These are phyloP conservation scores for Phrynocephalus guinanensis DNA, from an alignment of 2,797 vertebrate genomes.

Conservation along the genomic window DNA sequence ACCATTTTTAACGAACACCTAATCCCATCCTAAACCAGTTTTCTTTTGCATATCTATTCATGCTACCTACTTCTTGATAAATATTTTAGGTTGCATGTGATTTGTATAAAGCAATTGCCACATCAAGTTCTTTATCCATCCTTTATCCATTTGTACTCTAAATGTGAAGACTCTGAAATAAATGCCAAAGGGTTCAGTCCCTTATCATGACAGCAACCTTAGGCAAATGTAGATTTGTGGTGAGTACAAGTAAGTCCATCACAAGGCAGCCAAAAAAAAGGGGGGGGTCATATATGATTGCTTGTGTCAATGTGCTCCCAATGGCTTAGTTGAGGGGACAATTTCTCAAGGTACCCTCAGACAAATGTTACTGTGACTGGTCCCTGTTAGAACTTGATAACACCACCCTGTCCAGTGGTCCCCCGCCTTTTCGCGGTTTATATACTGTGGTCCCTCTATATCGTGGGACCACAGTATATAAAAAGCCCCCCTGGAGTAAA, in stretches of 20 bases:
- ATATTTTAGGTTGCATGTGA: accelerated
- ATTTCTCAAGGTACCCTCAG: too few species aligned
- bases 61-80: background rate
- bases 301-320: too few species aligned
- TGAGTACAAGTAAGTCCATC: background rate
- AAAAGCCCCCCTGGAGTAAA: too few species aligned
- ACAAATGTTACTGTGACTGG: too few species aligned
- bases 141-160: conserved; percentile 27
- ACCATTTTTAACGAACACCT: conserved; percentile 14
- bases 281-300: too few species aligned
- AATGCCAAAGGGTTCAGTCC: conserved; percentile 10
- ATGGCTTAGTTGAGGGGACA: too few species aligned
- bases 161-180: conserved; percentile 20
- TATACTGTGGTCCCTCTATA: too few species aligned
- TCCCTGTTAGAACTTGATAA: too few species aligned
- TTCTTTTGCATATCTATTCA: conserved; percentile 30
- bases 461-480: too few species aligned
- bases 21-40: conserved; percentile 22
- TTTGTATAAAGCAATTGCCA: background rate
- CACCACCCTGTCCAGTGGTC: too few species aligned
- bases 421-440: too few species aligned
- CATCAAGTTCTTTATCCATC: conserved; percentile 22
- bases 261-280: background rate
- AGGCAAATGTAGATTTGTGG: conserved; percentile 11
- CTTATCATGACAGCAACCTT: conserved; percentile 11